Evolutionary conservation across 1,140 invertebrate genomes (phyloP), one percentile per base, ranked within the genome.

Genomic region (Camponotus pennsylvanicus): DNA sequence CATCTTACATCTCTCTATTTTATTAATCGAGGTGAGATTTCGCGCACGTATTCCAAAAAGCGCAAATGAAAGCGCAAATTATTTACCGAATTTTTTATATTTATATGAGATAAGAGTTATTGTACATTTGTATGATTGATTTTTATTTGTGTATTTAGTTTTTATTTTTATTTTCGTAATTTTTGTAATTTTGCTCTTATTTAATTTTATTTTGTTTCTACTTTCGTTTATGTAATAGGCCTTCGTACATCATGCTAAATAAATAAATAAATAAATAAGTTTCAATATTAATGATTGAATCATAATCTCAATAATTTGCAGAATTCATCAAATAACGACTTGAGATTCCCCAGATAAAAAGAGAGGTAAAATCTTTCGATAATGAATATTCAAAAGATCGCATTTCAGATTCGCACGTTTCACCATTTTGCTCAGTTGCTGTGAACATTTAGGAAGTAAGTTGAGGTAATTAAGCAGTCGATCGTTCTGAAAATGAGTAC

Each of bases 401-500:
- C 37, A 73, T 27, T 70, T 75, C 59, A 70, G 61, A 52, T 75
- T 85, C 42, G 40, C 42, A 34, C 57, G 55, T 86, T 84, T 78
- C 42, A 73, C 15, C 63, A 63, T 59, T 52, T 89, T 76, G 55
- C 73, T 78, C 27, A 42, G 32, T 32, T 64, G 40, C 57, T 49
- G 21, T 34, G 15, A 67, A 71, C 55, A 34, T 77, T 49, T 88
- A 71, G 52, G 67, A 89, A 82, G 21, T 45, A 75, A 42, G 77
- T 82, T 73, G 11, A 42, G 37, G 82, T 61, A 83, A 89, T 89
- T 86, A 89, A 87, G 21, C 52, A 73, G 18, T 69, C 49, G n/a
- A 87, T 57, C 37, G 15, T 84, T 75, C 45, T 34, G 11, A 37
- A 45, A 79, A 85, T 52, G 49, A 88, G 55, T 5, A 52, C 0